Conservation (phyloP, 2,888 invertebrate species). For the Conus canariensis region DNA sequence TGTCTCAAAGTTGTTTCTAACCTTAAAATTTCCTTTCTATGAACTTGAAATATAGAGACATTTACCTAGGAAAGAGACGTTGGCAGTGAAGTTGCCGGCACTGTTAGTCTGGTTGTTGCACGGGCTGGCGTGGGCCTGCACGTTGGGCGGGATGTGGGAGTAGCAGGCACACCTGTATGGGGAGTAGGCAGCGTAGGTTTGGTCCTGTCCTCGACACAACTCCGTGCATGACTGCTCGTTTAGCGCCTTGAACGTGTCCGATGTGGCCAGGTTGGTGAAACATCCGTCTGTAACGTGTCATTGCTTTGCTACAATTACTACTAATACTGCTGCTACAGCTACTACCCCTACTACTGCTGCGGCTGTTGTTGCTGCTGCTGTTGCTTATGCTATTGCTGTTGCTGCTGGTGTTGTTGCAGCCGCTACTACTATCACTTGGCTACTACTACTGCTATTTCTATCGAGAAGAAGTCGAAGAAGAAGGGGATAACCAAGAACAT, state of each 20-base stretch:
- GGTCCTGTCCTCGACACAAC: background rate
- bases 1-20: no score
- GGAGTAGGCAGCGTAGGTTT: background rate
- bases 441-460: no score
- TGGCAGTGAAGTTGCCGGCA: background rate
- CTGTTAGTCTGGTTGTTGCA: background rate
- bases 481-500: no score
- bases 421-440: no score
- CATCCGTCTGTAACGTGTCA: constrained; percentile 11
- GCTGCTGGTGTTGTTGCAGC: no score
- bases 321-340: no score
- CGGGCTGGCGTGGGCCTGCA: background rate
- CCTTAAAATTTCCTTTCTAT: no score
- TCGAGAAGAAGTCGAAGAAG: no score
- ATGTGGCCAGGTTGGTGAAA: background rate
- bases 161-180: background rate
- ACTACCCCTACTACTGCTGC: no score
- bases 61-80: background rate
- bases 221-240: constrained; percentile 3
- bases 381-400: no score
- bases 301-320: no score
- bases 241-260: background rate
- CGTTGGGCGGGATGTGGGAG: background rate
- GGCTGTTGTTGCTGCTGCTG: no score
- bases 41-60: background rate